Evolutionary conservation across 2,888 invertebrate species (phyloP).

Genomic region (Alentia gelatinosa): DNA sequence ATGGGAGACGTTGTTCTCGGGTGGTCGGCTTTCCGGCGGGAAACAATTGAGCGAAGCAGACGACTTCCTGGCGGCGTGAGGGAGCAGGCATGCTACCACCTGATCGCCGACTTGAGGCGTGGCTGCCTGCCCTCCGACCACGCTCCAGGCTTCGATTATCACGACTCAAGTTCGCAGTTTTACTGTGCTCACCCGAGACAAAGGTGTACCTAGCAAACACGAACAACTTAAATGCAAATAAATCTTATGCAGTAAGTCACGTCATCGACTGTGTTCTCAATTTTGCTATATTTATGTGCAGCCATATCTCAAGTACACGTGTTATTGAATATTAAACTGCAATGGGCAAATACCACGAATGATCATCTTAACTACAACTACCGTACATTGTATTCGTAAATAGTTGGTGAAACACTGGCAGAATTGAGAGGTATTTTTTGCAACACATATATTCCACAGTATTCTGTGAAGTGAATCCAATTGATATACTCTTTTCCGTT

Average conservation of each 20-base stretch:
- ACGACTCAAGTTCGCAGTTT: constrained; percentile 33
- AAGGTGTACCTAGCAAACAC: background rate
- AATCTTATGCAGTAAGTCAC: background rate
- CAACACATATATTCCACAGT: too few species aligned
- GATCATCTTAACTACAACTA: too few species aligned
- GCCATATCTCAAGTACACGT: too few species aligned
- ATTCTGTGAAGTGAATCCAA: too few species aligned
- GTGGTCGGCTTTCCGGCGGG: background rate
- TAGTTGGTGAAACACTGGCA: too few species aligned
- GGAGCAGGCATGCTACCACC: background rate
- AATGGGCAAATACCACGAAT: too few species aligned
- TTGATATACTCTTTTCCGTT: too few species aligned
- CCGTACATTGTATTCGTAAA: too few species aligned
- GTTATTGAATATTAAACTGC: too few species aligned
- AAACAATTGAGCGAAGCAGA: background rate
- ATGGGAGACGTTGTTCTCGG: background rate
- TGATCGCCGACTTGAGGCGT: background rate
- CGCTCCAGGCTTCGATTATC: constrained; percentile 38
- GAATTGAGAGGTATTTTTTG: too few species aligned
- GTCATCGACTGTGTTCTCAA: background rate
- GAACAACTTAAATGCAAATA: background rate
- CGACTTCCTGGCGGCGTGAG: background rate
- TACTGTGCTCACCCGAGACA: background rate
- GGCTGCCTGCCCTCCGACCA: background rate
- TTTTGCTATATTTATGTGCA: too few species aligned